Conservation (phyloP, 1,140 invertebrate genomes). For the Atopsyche davidsoni region DNA sequence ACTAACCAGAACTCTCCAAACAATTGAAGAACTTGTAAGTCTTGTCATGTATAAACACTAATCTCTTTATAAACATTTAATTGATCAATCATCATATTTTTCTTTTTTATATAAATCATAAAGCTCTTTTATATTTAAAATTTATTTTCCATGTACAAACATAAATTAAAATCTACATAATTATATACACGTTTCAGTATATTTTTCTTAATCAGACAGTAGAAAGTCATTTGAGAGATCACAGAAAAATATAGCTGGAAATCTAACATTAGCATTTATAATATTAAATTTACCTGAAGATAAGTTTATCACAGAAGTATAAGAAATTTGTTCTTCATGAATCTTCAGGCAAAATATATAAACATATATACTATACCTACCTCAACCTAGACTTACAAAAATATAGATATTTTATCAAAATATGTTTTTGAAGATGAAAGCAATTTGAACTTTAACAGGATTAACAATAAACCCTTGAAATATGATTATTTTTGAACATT, state of each 20-base stretch:
- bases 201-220: constrained; percentile 26
- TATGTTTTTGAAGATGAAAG: no score
- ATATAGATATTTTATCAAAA: no score
- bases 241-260: constrained; percentile 54
- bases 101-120: constrained; percentile 25
- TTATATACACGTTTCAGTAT: constrained; percentile 27
- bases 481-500: no score
- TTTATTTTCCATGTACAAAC: constrained; percentile 28
- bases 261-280: constrained; percentile 36
- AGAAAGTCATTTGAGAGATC: constrained; percentile 47
- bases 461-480: no score
- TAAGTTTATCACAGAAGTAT: constrained; percentile 28
- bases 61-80: constrained; percentile 29
- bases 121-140: constrained; percentile 29
- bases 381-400: no score
- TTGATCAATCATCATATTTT: constrained; percentile 17
- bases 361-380: constrained; percentile 17
- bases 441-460: no score
- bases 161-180: constrained; percentile 19
- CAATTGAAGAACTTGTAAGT: no score
- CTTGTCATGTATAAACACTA: no score
- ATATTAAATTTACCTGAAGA: constrained; percentile 23
- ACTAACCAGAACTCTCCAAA: constrained; percentile 10
- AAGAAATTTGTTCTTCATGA: constrained; percentile 25
- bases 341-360: constrained; percentile 18